Evolutionary conservation across 2,113 vertebrate genomes (phyloP).

Genomic region (Sula dactylatra): DNA sequence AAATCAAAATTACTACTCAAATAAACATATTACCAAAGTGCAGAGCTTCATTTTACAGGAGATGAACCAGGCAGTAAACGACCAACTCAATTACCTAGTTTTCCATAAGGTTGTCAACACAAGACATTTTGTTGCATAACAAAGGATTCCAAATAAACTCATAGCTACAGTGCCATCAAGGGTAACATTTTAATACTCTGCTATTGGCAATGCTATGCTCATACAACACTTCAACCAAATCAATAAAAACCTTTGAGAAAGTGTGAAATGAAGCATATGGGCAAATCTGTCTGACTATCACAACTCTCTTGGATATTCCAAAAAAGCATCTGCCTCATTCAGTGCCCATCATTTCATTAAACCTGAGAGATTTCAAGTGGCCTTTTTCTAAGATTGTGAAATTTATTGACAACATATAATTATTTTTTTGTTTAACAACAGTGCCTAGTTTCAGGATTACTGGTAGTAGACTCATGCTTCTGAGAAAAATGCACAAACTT

Average conservation of each 20-base stretch:
- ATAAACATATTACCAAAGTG: background rate
- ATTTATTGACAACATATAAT: background rate
- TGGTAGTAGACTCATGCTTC: background rate
- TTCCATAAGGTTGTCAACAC: slow-evolving; percentile 15
- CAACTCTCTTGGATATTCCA: background rate
- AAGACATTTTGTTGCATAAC: slow-evolving; percentile 15
- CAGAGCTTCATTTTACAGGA: background rate
- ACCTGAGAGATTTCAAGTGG: background rate
- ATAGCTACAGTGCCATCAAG: background rate
- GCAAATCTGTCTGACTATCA: slow-evolving; percentile 7
- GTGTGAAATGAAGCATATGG: slow-evolving; percentile 50
- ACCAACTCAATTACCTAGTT: background rate
- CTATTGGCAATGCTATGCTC: slow-evolving; percentile 13
- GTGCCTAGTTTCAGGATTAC: background rate
- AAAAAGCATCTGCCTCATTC: slow-evolving; percentile 13
- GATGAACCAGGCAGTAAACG: background rate
- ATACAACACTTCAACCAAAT: slow-evolving; percentile 8
- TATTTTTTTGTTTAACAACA: background rate
- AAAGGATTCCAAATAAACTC: slow-evolving; percentile 29
- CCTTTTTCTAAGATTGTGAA: background rate
- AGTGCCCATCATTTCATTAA: slow-evolving; percentile 3
- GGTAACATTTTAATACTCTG: slow-evolving; percentile 17
- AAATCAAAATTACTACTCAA: background rate
- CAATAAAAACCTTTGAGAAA: slow-evolving; percentile 38
- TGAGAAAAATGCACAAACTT: background rate